Conservation (phyloP, 2,888 invertebrate genomes). For the Diarsia brunnea region DNA sequence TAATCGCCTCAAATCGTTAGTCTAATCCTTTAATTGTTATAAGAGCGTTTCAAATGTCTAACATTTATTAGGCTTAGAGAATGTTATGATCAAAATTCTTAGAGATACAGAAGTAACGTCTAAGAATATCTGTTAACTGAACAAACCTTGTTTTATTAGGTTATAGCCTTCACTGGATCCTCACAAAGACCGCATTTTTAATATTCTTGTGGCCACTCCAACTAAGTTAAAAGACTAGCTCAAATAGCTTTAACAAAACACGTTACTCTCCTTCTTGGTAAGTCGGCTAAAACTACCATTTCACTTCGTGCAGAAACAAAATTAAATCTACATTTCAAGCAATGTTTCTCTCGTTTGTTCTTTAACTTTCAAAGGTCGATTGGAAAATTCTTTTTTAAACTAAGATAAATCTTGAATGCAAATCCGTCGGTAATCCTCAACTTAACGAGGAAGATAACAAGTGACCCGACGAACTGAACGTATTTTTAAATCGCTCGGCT, state of each 20-base stretch:
- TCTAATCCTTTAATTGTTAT: neutral
- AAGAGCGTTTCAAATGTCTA: neutral
- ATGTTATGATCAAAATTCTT: neutral
- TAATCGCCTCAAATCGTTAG: neutral
- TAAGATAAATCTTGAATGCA: conserved; percentile 46
- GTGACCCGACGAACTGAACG: conserved; percentile 65
- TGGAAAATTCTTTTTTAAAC: conserved; percentile 22
- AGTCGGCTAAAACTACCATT: neutral
- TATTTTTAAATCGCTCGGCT: conserved; percentile 69
- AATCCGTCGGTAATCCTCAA: conserved; percentile 42
- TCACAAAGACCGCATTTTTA: too few species aligned
- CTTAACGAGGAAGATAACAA: conserved; percentile 46
- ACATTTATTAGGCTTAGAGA: neutral
- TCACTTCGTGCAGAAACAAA: conserved; percentile 3
- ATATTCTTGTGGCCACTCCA: neutral
- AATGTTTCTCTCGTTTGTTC: conserved; percentile 30
- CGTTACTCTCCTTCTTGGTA: too few species aligned
- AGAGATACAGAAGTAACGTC: neutral
- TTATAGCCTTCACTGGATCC: neutral
- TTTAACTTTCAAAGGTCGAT: conserved; percentile 16
- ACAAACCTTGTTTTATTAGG: neutral
- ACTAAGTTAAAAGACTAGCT: neutral
- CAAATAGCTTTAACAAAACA: neutral
- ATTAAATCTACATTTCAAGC: conserved; percentile 12
- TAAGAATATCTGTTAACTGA: neutral